Base-by-base conservation (phyloP, 1,140 invertebrate species). In the Drosophila tristis region DNA sequence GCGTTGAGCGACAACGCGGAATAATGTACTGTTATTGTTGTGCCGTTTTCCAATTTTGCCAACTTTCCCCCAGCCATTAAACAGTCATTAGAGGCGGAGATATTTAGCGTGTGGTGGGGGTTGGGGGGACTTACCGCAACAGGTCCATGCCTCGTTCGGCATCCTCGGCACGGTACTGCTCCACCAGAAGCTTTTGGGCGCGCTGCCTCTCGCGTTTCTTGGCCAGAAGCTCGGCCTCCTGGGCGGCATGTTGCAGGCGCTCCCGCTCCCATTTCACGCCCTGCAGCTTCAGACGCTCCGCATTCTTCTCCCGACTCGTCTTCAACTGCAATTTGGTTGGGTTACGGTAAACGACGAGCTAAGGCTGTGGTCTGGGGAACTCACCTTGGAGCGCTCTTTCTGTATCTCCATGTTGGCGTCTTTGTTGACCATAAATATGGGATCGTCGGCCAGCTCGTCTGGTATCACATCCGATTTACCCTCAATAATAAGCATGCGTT, bases 401-500 rank as follows among this genome's bases (percentile, higher is more conserved):
- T 93, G 92, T 47, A 93, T 93, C 54, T 94, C 92, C 31, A 92
- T 75, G 35, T 94, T 94, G 61, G 93, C 94, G 74, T 94, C 93
- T 57, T 93, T 91, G 77, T 94, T 94, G 20, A 95, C 93, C 59
- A 94, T 92, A 80, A 95, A 94, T 15, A 95, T 93, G 31, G 94
- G 94, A 93, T 95, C 94, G 70, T 94, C 89, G 26, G 92, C 92
- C 81, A 95, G 93, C 80, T 94, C 94, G 11, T 91, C 80, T 2
- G 94, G 94, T 53, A 94, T 94, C 66, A 94, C 93, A 81, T 94
- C 91, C 7, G 94, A 89, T 61, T 94, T 93, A 45, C 94, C 94
- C 64, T 93, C 93, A 13, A 95, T 92, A 58, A 95, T 94, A 59
- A 95, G 87, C 84, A 93, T 93, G 65, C 94, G 94, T 35, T 95